A percentile compares a stretch with the other conserved stretches of the same genome.
These are phyloP conservation scores for Polypedilum pembai DNA, from an alignment of 1,140 invertebrate species.

Conservation along the genomic window DNA sequence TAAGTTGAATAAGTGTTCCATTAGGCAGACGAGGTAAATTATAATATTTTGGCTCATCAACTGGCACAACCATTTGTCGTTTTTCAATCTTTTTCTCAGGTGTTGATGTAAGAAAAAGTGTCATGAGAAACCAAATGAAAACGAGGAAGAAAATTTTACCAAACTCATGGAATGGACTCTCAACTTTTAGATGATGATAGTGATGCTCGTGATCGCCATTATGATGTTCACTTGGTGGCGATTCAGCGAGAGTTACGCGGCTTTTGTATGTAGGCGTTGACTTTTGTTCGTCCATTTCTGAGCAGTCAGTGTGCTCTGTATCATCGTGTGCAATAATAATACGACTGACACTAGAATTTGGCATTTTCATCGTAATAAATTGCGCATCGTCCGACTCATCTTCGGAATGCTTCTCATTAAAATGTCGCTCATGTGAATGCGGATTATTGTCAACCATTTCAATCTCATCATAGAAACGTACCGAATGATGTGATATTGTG, in stretches of 20 bases:
- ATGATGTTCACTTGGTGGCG: neutral
- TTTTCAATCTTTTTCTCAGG: conserved; percentile 15
- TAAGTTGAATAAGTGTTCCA: neutral
- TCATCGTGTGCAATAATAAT: neutral
- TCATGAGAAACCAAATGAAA: neutral
- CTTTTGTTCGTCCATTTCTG: neutral
- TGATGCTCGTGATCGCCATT: neutral
- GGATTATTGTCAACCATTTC: conserved; percentile 13
- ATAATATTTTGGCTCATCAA: conserved; percentile 14
- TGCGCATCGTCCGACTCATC: neutral
- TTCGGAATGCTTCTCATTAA: neutral
- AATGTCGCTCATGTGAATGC: neutral
- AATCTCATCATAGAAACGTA: neutral
- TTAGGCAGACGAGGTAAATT: neutral
- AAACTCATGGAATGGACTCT: conserved; percentile 19
- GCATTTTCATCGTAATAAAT: conserved; percentile 6
- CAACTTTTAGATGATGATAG: neutral
- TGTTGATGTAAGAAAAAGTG: neutral
- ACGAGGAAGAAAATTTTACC: neutral
- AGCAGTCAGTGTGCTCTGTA: neutral
- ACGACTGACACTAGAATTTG: neutral
- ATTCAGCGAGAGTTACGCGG: neutral
- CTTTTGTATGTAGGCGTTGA: neutral
- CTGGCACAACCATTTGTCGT: conserved; percentile 10
- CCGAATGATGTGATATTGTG: neutral